Evolutionary conservation across 2,888 invertebrate genomes (phyloP).

Genomic region (Rhagonycha fulva): DNA sequence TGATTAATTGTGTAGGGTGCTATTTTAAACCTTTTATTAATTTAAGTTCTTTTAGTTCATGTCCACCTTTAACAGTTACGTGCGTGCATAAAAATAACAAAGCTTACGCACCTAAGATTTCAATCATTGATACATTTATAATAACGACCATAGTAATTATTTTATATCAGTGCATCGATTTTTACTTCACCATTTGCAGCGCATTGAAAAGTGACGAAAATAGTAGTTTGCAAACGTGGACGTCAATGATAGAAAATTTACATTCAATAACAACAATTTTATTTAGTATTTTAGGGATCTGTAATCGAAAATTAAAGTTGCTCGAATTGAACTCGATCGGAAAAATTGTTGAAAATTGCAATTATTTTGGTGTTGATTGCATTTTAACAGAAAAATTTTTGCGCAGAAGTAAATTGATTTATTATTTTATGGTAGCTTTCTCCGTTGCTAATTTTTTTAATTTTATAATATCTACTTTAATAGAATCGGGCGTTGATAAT

Average conservation of each 20-base stretch:
- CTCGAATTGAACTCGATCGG: neutral
- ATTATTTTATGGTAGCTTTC: neutral
- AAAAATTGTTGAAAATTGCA: neutral
- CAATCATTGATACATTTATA: neutral
- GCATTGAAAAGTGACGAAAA: neutral
- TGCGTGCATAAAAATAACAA: neutral
- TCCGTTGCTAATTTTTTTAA: neutral
- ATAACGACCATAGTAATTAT: neutral
- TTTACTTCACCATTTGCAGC: neutral
- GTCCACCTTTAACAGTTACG: neutral
- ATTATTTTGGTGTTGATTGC: neutral
- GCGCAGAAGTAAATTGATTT: neutral
- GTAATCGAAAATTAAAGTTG: neutral
- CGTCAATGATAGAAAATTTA: neutral
- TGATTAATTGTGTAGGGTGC: neutral
- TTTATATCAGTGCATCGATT: neutral
- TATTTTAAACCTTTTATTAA: neutral
- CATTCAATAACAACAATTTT: neutral
- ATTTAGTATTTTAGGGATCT: neutral
- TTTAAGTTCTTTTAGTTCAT: neutral
- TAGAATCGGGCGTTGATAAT: neutral
- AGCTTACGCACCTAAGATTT: neutral
- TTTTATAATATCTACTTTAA: neutral
- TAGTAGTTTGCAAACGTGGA: neutral
- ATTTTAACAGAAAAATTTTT: neutral